Evolutionary conservation across 2,797 vertebrate genomes (phyloP), one percentile per base, ranked within the genome.

Genomic region (Anisognathus igniventris): DNA sequence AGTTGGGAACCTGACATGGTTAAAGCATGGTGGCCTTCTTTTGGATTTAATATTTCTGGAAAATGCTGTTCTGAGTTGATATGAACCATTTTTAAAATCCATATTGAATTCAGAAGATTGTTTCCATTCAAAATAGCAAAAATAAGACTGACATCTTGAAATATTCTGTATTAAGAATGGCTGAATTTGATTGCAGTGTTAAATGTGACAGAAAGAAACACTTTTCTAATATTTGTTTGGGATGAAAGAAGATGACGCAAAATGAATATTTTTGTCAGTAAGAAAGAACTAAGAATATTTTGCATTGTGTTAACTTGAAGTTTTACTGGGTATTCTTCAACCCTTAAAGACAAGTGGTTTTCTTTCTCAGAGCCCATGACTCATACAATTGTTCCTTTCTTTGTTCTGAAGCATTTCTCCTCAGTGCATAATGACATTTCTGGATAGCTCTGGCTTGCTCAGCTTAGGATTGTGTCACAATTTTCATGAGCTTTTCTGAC

Each of bases 311-410:
- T 71, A 70, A 79, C 44, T 72, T 82, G 60, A 70, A 79, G 61
- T 74, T 89, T 92, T 83, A 48, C 40, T 83, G 82, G 11, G 12
- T 56, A 71, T 73, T 77, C 50, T 77, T 88, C 68, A 87, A 28
- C n/a, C 57, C 47, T 78, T 62, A 25, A 14, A 88, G 83, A 90
- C 70, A 79, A 96, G 83, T 77, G 87, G 39, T 84, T 90, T 95
- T 88, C 58, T 86, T 93, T 81, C 51, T 79, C 2, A 3, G 22
- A 73, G 88, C 39, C 48, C 47, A 45, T 92, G 93, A 96, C 66
- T 95, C 90, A 94, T 56, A 33, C 82, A 81, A 84, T 95, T 95
- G 79, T 95, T 95, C 75, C 73, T 75, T 81, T 75, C 54, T 76
- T 88, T 95, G 66, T 93, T 94, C 70, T 53, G 70, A 88, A 70